Evolutionary conservation across 2,113 vertebrate genomes (phyloP), one percentile per base, ranked within the genome.

Genomic region (Elephas maximus): DNA sequence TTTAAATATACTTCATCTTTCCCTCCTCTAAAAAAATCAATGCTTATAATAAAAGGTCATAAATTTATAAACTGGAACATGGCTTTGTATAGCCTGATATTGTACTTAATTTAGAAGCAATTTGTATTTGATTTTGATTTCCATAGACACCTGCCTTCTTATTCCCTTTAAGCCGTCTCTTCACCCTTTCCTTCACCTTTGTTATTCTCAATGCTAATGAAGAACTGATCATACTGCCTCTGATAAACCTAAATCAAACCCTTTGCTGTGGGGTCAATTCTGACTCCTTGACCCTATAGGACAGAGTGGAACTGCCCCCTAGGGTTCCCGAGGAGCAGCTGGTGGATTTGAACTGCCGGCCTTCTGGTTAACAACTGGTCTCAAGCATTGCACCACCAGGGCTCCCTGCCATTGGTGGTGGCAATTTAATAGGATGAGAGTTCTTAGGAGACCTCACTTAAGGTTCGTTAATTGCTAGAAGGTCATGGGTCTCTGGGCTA

Each of bases 71-170:
- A 69, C 41, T 51, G 5, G 69, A 96, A 4, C 44, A 73, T 20
- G 45, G 10, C n/a, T 91, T 90, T 93, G 90, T 7, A 53, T 92
- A 90, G 6, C 45, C 33, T 69, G 24, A 71, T 84, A 80, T 3
- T 63, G 5, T 78, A 33, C 62, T 96, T 95, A 89, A 88, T 91
- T 94, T 62, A 86, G 30, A 96, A 94, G 91, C 65, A 89, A 21
- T 81, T 95, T 81, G 15, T 41, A 57, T 86, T 93, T 94, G 28
- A 28, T 94, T 91, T 93, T 77, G 28, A 90, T 51, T 14, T 44
- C 33, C 33, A 6, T 21, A 92, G 80, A 63, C 5, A 81, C 6
- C 24, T 80, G 10, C 21, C 94, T 93, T 84, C 20, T 44, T 92
- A 69, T 37, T 97, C 23, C 26, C 48, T 87, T 62, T 96, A 74